Base-by-base conservation (phyloP, 2,888 invertebrate genomes). In the Apodemia mormo region DNA sequence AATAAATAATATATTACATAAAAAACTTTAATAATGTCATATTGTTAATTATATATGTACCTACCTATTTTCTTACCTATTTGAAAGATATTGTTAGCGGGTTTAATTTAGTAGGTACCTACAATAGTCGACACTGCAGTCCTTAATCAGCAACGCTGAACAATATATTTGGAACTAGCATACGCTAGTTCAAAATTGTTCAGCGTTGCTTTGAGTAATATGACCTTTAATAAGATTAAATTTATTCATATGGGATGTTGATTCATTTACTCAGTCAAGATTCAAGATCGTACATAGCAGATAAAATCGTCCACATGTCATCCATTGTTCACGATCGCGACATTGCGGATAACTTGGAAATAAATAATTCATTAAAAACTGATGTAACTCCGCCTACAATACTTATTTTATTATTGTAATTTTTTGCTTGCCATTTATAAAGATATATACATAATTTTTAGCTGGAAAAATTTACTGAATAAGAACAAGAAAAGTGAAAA, bases 341-440 rank as follows among this genome's bases (percentile, higher is more conserved):
- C 81, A 80, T 85, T 79, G 79, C 85, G 83, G 84, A 88, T 87
- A 82, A 82, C 80, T 77, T 76, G 71, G 73, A 77, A 77, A 85
- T 88, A 84, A 85, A 86, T 88, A 81, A 87, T 87, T 88, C 84
- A 88, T 89, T 82, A 81, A 74, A 76, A 49, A 73, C 66, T 77
- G 74, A 76, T 75, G 75, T 73, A 76, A 69, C 73, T 70, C 72
- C 73, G 68, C 75, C 75, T 67, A 75, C 76, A 43, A 67, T 67
- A 2, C 30, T 29, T 29, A 33, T 58, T 22, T 29, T 29, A 33
- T 58, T 22, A 56, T 9, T 56, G 29, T 9, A 29, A 58, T 12
- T 58, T 58, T 58, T 58, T 58, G 58, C 33, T 30, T 30, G 58
- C 56, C 8, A 58, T 58, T 58, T 58, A 30, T 58, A 33, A 30